Percentiles rank a stretch among this genome's conserved stretches.
Evolutionary conservation across 2,797 vertebrate species (phyloP).

Genomic region (Coregonus suidteri): DNA sequence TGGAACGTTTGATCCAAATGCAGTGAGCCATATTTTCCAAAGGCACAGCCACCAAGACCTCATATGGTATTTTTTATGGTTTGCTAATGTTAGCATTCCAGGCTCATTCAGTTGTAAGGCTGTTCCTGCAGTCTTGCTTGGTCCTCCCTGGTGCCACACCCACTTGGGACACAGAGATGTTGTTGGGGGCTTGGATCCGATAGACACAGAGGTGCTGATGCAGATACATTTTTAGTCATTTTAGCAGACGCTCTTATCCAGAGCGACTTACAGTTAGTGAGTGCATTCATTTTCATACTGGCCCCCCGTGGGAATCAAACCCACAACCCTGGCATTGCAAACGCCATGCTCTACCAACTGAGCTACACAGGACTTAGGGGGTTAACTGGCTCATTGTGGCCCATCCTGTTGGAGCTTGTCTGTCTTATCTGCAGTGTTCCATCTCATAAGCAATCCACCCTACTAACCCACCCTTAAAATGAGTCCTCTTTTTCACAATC

Average conservation of each 20-base stretch:
- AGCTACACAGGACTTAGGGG: not conserved
- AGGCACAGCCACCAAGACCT: constrained; percentile 15
- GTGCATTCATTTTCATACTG: no score
- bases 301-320: no score
- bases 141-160: constrained; percentile 30
- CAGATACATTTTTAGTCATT: not conserved
- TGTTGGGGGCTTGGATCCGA: not conserved
- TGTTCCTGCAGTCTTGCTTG: constrained; percentile 30
- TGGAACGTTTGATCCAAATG: not conserved
- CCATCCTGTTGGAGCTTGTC: constrained; percentile 4
- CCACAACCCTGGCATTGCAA: no score
- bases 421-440: not conserved
- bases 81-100: not conserved
- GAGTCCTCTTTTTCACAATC: not conserved
- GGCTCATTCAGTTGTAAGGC: not conserved
- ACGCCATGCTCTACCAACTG: no score
- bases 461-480: not conserved
- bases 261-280: no score
- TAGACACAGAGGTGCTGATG: not conserved
- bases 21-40: not conserved
- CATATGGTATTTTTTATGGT: not conserved
- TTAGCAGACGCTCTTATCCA: no score
- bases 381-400: not conserved
- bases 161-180: constrained; percentile 43
- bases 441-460: not conserved